These are phyloP conservation scores for Enteromius unitaeniatus DNA, from an alignment of 2,797 vertebrate species.

Conservation along the genomic window DNA sequence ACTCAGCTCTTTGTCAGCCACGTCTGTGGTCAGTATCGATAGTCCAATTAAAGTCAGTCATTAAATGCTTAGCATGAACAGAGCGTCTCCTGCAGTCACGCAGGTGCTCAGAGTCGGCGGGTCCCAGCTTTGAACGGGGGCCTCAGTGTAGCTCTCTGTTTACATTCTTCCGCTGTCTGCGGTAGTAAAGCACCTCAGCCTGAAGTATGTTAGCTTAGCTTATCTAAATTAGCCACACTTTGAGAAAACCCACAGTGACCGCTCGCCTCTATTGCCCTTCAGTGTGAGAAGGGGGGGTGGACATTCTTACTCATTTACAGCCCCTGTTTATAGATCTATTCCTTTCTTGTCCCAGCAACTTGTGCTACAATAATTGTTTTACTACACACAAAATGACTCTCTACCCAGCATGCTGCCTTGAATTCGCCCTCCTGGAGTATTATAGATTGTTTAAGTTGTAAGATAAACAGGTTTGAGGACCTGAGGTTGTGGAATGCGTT, in stretches of 20 bases:
- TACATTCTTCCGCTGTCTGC: conserved; percentile 57
- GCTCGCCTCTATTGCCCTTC: conserved; percentile 47
- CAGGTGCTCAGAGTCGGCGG: conserved; percentile 49
- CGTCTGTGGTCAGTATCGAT: conserved; percentile 46
- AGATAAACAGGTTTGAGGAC: conserved; percentile 71
- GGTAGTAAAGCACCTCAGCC: conserved; percentile 59
- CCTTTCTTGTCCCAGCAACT: conserved; percentile 54
- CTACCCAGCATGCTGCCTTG: conserved; percentile 39
- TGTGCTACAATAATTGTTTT: conserved; percentile 50
- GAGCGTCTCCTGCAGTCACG: conserved; percentile 45
- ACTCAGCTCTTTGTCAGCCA: conserved; percentile 30
- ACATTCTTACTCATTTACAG: conserved; percentile 51
- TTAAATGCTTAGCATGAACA: conserved; percentile 54
- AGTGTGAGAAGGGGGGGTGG: conserved; percentile 9
- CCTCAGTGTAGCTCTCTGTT: conserved; percentile 60
- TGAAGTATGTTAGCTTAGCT: conserved; percentile 64
- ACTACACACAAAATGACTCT: conserved; percentile 51
- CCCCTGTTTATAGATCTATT: conserved; percentile 54
- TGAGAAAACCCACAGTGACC: conserved; percentile 38
- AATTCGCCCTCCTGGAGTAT: conserved; percentile 47
- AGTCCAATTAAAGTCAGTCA: conserved; percentile 54
- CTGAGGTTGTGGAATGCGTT: conserved; percentile 67
- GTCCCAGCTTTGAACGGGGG: conserved; percentile 20
- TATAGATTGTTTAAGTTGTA: conserved; percentile 62
- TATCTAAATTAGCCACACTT: conserved; percentile 65